These are phyloP conservation scores for Hippoglossus hippoglossus DNA, from an alignment of 2,797 vertebrate genomes.

Conservation along the genomic window DNA sequence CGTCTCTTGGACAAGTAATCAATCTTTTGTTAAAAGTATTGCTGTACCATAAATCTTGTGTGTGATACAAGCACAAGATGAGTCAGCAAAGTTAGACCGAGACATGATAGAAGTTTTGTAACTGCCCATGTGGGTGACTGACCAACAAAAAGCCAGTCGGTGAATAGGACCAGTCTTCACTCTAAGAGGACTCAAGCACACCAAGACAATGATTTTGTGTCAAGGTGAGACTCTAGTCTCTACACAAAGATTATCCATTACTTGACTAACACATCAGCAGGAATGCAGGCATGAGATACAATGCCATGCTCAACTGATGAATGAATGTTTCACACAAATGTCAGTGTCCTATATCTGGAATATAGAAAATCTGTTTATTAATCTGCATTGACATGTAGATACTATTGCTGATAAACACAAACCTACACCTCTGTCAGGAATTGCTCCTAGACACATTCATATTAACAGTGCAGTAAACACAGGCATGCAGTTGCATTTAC, in stretches of 20 bases:
- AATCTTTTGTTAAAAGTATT: not conserved
- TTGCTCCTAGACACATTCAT: no score
- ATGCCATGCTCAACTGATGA: not conserved
- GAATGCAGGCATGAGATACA: not conserved
- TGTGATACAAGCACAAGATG: no score
- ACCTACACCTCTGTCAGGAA: no score
- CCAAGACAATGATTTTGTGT: slow-evolving; percentile 59
- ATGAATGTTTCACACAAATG: not conserved
- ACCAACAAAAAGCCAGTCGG: slow-evolving; percentile 48
- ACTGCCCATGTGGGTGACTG: slow-evolving; percentile 71
- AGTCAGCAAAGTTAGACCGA: not conserved
- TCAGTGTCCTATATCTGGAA: no score
- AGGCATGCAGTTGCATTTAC: no score
- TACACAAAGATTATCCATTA: slow-evolving; percentile 3
- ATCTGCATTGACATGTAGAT: no score
- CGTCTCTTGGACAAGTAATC: not conserved
- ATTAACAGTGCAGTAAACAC: not conserved
- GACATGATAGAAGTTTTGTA: slow-evolving; percentile 34
- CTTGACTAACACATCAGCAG: not conserved
- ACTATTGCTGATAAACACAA: no score
- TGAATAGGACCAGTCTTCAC: slow-evolving; percentile 70
- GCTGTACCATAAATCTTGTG: not conserved
- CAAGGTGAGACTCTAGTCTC: slow-evolving; percentile 78
- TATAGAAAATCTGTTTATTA: no score
- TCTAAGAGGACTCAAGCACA: slow-evolving; percentile 77